A percentile compares a stretch with the other conserved stretches of the same genome.
Evolutionary conservation across 2,113 vertebrate genomes (phyloP).

Genomic region (Burhinus oedicnemus): DNA sequence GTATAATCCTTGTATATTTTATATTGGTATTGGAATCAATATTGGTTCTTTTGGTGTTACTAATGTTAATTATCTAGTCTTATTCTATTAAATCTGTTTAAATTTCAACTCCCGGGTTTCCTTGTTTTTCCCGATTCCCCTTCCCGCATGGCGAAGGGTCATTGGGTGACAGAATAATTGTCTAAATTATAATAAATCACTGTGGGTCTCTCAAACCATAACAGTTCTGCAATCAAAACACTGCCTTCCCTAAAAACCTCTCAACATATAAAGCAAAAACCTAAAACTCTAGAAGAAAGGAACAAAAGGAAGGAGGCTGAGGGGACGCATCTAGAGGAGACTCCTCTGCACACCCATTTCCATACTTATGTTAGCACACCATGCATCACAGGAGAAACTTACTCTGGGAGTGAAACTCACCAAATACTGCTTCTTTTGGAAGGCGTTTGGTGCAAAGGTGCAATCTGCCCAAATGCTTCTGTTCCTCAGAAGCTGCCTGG

Average conservation of each 20-base stretch:
- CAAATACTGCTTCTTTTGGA: neutral
- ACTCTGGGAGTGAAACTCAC: neutral
- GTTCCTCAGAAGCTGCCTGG: neutral
- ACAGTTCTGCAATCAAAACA: neutral
- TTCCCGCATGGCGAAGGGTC: no score
- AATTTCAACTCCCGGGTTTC: no score
- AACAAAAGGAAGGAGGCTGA: neutral
- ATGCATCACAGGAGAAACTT: neutral
- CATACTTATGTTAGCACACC: rapidly evolving
- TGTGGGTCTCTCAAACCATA: no score
- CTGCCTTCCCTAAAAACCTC: neutral
- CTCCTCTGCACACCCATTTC: neutral
- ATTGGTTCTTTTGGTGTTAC: no score
- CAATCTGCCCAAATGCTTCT: neutral
- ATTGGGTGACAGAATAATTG: no score
- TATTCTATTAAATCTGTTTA: no score
- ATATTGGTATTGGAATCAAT: no score
- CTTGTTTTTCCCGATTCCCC: no score
- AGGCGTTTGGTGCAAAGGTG: neutral
- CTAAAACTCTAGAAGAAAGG: neutral
- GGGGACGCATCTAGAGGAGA: neutral
- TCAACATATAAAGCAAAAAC: neutral
- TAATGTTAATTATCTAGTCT: no score
- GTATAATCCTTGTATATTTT: no score
- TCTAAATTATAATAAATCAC: no score